A percentile compares a stretch with the other conserved stretches of the same genome.
Evolutionary conservation across 2,113 vertebrate species (phyloP).

Genomic region (Promerops cafer): DNA sequence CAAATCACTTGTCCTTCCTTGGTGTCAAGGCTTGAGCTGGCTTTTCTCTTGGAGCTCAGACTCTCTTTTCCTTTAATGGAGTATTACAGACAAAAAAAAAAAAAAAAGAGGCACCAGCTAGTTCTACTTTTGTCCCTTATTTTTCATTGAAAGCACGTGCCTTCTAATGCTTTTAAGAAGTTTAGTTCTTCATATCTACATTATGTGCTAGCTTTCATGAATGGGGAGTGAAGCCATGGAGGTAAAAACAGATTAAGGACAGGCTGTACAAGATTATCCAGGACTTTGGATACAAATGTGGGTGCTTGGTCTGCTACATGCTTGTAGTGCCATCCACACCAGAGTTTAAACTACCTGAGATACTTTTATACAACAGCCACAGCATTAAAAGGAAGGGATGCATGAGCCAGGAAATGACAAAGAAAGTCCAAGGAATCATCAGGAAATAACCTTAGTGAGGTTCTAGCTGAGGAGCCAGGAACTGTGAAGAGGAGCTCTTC

Average conservation of each 20-base stretch:
- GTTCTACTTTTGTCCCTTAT: not conserved
- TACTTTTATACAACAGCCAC: not conserved
- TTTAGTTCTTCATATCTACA: not conserved
- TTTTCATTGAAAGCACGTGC: not conserved
- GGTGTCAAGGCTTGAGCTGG: not conserved
- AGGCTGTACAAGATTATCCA: not conserved
- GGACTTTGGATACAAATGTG: not conserved
- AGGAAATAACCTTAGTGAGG: not conserved
- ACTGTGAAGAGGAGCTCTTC: not conserved
- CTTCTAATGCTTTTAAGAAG: not conserved
- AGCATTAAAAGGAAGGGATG: not conserved
- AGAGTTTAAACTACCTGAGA: not conserved
- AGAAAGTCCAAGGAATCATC: not conserved
- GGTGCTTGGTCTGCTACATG: fast-evolving
- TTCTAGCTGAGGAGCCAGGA: not conserved
- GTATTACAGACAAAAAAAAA: not conserved
- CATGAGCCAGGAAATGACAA: not conserved
- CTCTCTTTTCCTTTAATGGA: not conserved
- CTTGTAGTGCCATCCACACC: not conserved
- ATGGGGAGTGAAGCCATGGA: not conserved
- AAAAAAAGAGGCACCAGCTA: not conserved
- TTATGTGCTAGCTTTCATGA: not conserved
- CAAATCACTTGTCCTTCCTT: not conserved
- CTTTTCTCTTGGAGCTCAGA: not conserved
- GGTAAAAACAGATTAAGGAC: not conserved